Conservation (phyloP, 2,113 vertebrate species). For the Poeciliopsis occidentalis region DNA sequence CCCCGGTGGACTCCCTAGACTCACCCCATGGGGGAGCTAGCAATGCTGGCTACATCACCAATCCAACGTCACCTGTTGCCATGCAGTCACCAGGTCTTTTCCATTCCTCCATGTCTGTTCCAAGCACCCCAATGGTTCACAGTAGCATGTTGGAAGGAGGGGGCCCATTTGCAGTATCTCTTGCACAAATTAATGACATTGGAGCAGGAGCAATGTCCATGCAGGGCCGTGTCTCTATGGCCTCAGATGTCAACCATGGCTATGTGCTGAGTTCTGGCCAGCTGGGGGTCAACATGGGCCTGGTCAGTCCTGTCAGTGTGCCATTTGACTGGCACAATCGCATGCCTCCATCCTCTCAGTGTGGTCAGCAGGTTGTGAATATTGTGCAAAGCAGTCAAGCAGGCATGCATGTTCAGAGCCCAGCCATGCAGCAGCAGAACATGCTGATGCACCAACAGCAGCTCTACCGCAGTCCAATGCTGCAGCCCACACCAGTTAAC, state of each 20-base stretch:
- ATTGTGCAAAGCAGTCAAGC: constrained; percentile 81
- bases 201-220: constrained; percentile 81
- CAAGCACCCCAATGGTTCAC: constrained; percentile 84
- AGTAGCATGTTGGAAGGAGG: constrained; percentile 82
- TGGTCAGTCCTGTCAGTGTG: constrained; percentile 88
- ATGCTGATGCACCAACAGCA: constrained; percentile 85
- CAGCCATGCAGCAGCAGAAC: constrained; percentile 77
- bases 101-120: constrained; percentile 84
- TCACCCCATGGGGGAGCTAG: constrained; percentile 85
- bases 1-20: constrained; percentile 93
- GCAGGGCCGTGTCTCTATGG: constrained; percentile 78
- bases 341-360: constrained; percentile 78
- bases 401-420: constrained; percentile 78
- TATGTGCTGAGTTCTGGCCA: constrained; percentile 82
- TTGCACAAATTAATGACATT: constrained; percentile 85
- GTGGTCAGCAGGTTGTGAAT: constrained; percentile 80
- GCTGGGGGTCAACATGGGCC: constrained; percentile 86
- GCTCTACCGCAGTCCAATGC: constrained; percentile 79
- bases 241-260: constrained; percentile 68
- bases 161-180: constrained; percentile 84
- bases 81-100: constrained; percentile 87
- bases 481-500: constrained; percentile 80
- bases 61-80: constrained; percentile 86
- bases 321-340: constrained; percentile 90
- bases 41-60: constrained; percentile 85